Conservation (phyloP, 2,113 vertebrate species). For the Chunga burmeisteri region DNA sequence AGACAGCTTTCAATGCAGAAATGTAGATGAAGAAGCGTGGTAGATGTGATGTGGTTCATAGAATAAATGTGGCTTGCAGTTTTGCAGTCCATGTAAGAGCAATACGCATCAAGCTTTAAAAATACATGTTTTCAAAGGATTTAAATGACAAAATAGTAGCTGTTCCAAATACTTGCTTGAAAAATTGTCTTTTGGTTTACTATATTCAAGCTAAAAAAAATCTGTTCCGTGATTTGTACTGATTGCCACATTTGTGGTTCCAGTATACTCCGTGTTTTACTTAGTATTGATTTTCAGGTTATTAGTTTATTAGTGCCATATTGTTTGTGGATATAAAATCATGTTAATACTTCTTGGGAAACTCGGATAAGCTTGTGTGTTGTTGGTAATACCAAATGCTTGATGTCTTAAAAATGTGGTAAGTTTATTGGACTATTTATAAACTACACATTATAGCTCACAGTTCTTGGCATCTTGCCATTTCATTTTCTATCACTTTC, state of each 20-base stretch:
- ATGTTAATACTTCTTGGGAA: background rate
- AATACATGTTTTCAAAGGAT: background rate
- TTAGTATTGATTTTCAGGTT: background rate
- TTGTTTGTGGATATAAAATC: background rate
- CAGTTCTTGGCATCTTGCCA: background rate
- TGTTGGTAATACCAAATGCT: background rate
- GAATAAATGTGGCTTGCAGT: background rate
- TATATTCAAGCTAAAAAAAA: background rate
- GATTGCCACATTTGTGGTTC: background rate
- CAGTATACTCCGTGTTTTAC: background rate
- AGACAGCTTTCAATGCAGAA: background rate
- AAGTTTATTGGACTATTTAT: background rate
- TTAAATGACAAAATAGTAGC: background rate
- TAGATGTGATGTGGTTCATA: background rate
- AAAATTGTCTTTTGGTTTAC: background rate
- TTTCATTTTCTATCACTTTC: background rate
- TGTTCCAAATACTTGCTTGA: background rate
- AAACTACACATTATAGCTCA: background rate
- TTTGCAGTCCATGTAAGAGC: background rate
- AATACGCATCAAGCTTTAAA: background rate
- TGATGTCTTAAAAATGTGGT: background rate
- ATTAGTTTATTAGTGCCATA: background rate
- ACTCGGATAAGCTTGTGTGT: background rate
- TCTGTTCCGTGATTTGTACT: background rate
- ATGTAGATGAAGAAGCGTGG: background rate